Conservation (phyloP, 2,888 invertebrate species). For the Nemurella pictetii region DNA sequence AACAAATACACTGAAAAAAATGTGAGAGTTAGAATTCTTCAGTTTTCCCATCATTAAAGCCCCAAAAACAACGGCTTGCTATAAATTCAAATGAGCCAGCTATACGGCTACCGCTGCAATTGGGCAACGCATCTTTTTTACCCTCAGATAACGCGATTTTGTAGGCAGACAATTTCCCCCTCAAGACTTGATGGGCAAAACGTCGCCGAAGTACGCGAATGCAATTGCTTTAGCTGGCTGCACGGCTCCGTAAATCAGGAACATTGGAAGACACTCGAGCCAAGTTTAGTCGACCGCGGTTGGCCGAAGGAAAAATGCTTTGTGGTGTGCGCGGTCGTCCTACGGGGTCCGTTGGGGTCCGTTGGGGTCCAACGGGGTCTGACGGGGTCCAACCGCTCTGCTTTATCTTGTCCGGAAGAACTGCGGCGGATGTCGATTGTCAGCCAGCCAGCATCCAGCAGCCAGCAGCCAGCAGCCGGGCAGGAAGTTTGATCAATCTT, state of each 20-base stretch:
- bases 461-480: not conserved
- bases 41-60: not conserved
- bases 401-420: not conserved
- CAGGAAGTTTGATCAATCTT: not conserved
- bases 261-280: not conserved
- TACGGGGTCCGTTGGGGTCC: too few relatives aligned
- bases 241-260: not conserved
- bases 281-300: not conserved
- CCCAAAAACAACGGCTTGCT: not conserved
- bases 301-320: not conserved
- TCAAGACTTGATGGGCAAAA: not conserved
- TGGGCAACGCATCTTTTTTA: not conserved
- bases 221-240: not conserved
- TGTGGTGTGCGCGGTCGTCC: not conserved
- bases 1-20: too few relatives aligned
- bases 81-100: not conserved
- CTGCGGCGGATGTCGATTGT: not conserved
- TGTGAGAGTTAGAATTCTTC: too few relatives aligned
- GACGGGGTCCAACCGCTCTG: not conserved
- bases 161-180: not conserved
- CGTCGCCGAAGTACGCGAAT: not conserved
- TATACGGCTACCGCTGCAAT: not conserved
- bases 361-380: too few relatives aligned
- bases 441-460: too few relatives aligned
- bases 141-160: not conserved